phyloP scores from a whole-genome alignment of 2,113 vertebrate species.

The Rissa tridactyla region DNA sequence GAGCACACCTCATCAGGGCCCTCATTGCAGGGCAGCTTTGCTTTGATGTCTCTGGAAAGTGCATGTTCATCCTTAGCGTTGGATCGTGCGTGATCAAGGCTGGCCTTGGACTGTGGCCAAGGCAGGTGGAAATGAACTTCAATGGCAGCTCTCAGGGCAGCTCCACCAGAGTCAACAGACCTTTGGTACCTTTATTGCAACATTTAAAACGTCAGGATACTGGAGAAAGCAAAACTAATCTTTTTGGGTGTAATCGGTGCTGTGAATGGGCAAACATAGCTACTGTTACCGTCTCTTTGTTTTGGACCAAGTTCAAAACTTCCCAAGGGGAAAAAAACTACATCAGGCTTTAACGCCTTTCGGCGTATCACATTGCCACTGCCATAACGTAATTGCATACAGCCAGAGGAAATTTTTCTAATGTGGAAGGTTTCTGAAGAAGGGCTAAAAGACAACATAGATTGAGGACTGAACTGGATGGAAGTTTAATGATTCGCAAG shows the following conservation, averaged over 20 bases:
- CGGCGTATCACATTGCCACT: not conserved
- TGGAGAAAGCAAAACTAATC: not conserved
- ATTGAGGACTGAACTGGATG: not conserved
- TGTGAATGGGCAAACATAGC: not conserved
- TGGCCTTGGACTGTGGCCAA: not conserved
- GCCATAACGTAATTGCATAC: too few relatives aligned
- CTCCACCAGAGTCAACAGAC: not conserved
- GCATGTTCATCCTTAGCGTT: fast-evolving
- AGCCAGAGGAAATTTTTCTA: fast-evolving
- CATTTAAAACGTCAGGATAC: not conserved
- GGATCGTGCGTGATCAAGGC: too few relatives aligned
- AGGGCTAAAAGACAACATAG: not conserved
- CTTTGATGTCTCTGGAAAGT: not conserved
- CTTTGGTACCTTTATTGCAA: not conserved
- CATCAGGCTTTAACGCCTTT: not conserved
- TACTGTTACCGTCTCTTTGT: not conserved
- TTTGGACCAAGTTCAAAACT: not conserved
- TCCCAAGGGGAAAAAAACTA: not conserved
- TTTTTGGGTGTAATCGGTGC: not conserved
- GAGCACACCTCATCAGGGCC: not conserved
- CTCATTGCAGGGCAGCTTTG: not conserved
- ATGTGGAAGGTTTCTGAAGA: not conserved
- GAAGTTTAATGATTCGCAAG: not conserved
- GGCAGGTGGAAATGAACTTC: not conserved
- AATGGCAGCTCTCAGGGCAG: not conserved